Evolutionary conservation across 92 coral and sea anemone species (phyloP).

Genomic region (Heteractis magnifica): DNA sequence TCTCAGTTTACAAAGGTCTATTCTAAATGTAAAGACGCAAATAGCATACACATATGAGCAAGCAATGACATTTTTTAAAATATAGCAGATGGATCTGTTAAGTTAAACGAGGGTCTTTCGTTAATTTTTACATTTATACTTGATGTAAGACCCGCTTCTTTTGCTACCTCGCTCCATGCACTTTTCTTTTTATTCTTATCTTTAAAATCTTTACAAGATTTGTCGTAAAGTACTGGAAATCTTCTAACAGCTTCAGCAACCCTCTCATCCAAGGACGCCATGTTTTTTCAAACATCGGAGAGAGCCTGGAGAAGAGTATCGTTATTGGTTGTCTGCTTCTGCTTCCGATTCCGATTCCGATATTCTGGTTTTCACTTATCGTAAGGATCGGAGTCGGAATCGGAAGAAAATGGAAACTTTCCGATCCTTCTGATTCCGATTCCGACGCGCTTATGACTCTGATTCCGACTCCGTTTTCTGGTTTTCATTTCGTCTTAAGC

Average conservation of each 20-base stretch:
- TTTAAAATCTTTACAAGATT: slow-evolving; percentile 42
- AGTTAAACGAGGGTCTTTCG: not conserved
- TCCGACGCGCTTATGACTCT: no score
- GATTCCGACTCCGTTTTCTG: no score
- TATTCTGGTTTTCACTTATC: not conserved
- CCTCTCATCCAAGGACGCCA: slow-evolving; percentile 36
- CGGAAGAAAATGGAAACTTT: not conserved
- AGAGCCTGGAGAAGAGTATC: no score
- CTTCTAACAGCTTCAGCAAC: slow-evolving; percentile 46
- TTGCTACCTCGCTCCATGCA: slow-evolving; percentile 57
- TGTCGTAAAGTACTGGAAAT: slow-evolving; percentile 54
- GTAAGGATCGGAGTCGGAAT: not conserved
- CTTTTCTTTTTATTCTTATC: slow-evolving; percentile 40
- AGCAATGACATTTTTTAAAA: not conserved
- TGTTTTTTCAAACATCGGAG: not conserved
- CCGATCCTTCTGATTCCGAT: no score
- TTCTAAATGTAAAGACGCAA: not conserved
- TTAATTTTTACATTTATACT: slow-evolving; percentile 6
- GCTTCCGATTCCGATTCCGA: not conserved
- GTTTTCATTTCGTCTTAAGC: no score
- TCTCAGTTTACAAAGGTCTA: not conserved
- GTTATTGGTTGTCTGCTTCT: no score
- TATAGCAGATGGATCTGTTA: not conserved
- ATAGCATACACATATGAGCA: not conserved
- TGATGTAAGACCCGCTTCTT: slow-evolving; percentile 18